phyloP scores from a whole-genome alignment of 2,797 vertebrate species.

The Anabacerthia variegaticeps region DNA sequence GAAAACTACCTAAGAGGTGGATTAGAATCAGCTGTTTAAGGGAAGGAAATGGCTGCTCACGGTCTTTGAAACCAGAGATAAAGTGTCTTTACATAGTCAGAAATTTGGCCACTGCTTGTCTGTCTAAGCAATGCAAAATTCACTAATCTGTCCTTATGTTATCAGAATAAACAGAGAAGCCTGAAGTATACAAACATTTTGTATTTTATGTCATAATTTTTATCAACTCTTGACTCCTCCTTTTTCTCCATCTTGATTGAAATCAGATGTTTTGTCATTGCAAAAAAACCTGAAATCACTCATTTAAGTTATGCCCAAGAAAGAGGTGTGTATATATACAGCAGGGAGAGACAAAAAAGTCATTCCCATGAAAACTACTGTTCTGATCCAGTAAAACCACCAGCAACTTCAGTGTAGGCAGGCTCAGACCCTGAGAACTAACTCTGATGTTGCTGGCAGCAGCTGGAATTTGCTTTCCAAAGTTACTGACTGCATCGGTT shows the following conservation, averaged over 20 bases:
- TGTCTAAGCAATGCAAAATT: background rate
- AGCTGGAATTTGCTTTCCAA: background rate
- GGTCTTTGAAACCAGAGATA: background rate
- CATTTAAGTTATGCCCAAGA: background rate
- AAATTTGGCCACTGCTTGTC: background rate
- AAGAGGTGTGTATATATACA: accelerated
- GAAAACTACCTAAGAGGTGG: background rate
- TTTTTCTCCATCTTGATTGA: background rate
- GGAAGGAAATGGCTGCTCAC: background rate
- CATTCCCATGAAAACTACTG: background rate
- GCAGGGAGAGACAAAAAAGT: background rate
- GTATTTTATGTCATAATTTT: background rate
- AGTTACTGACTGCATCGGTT: background rate
- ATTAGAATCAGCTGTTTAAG: background rate
- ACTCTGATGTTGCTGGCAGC: background rate
- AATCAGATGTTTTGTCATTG: background rate
- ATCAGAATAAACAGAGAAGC: background rate
- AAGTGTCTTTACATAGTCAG: background rate
- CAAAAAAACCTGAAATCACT: background rate
- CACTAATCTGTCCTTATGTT: background rate
- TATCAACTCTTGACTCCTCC: background rate
- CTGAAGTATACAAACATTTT: background rate
- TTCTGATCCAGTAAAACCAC: background rate
- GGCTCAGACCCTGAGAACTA: background rate
- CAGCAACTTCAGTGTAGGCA: background rate